Evolutionary conservation across 2,797 vertebrate genomes (phyloP), one percentile per base, ranked within the genome.

Genomic region (Huso huso): DNA sequence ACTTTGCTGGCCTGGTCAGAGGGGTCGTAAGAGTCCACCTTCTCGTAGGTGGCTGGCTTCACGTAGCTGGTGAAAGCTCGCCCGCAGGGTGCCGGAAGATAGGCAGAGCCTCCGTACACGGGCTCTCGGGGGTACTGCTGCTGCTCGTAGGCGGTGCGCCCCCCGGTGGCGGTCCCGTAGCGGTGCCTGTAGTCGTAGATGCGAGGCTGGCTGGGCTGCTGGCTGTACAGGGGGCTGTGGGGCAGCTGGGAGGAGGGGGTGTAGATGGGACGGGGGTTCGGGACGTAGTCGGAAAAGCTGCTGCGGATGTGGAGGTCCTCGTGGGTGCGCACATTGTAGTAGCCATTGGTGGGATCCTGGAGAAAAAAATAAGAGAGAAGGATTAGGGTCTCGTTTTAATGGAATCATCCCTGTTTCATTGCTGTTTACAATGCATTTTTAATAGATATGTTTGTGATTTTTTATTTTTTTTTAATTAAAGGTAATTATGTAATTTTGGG

Each of bases 341-440:
- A 96, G 65, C 93, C 94, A 0, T 95, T 94, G 15, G 93, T 95
- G 57, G 94, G 93, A 69, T 95, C 94, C 94, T 96, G 58, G 4
- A 5, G 49, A 57, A 50, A 66, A 12, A 48, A 12, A 68, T 10
- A 49, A 55, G 60, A 15, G 23, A 52, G 3, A n/a, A 12, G n/a
- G 61, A 8, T 18, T 7, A 10, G 55, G 4, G 8, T 13, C 1
- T n/a, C 12, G 23, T 37, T 4, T 37, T 37, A 37, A 37, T 37
- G 23, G 23, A 37, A 4, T 37, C 23, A 37, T 37, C 23, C 23
- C 23, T 37, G 23, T 37, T 37, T 37, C 23, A 37, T 4, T 37
- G 23, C 2, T 37, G 23, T 18, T 37, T 37, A 37, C 23, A 37
- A 37, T 37, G 23, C 23, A 37, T 37, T 37, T 37, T 37, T 1